These are phyloP conservation scores for Phenganax stokvisi DNA, from an alignment of 92 coral and sea anemone species.

Conservation along the genomic window DNA sequence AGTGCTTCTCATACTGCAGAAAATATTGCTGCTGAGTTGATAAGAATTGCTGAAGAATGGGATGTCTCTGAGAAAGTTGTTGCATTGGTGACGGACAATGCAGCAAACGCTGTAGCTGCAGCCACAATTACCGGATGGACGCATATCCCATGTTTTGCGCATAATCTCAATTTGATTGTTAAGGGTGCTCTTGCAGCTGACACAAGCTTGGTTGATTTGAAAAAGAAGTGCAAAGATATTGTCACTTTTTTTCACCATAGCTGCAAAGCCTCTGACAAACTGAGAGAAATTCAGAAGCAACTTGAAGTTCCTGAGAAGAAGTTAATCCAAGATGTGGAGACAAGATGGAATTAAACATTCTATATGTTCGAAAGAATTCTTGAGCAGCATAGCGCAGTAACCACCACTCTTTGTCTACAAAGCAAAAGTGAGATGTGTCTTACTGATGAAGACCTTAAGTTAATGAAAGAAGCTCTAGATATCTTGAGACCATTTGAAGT, in stretches of 20 bases:
- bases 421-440: slow-evolving; percentile 36
- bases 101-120: slow-evolving; percentile 33
- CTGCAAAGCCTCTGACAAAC: slow-evolving; percentile 32
- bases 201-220: slow-evolving; percentile 29
- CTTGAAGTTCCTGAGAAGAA: no score
- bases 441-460: slow-evolving; percentile 27
- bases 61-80: slow-evolving; percentile 28
- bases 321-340: no score
- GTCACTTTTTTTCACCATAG: slow-evolving; percentile 26
- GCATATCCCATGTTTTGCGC: slow-evolving; percentile 39
- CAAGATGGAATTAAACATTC: no score
- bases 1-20: slow-evolving; percentile 23
- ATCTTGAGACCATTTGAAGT: slow-evolving; percentile 38
- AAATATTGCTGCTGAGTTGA: background rate
- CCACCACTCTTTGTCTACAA: background rate
- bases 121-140: slow-evolving; percentile 26
- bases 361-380: background rate
- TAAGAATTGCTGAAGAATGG: slow-evolving; percentile 27
- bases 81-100: slow-evolving; percentile 39
- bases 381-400: slow-evolving; percentile 37
- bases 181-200: slow-evolving; percentile 30
- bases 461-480: slow-evolving; percentile 21
- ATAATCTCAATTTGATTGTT: slow-evolving; percentile 20
- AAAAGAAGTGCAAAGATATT: background rate
- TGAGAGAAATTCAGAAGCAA: no score